phyloP scores from a whole-genome alignment of 2,113 vertebrate genomes.

The Campylomormyrus numenius region DNA sequence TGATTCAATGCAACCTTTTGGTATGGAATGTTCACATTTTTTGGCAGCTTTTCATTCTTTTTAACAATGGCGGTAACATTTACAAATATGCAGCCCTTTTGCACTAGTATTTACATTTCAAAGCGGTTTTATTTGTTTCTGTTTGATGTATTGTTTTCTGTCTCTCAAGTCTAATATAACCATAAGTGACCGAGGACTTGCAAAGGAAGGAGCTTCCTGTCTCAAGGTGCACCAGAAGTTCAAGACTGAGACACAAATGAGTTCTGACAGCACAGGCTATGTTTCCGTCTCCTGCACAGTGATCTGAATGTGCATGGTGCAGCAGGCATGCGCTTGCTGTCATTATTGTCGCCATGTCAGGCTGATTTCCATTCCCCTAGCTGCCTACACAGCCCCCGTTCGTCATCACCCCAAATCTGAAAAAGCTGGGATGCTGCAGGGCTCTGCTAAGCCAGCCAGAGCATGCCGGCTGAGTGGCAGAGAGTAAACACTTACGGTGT shows the following conservation, averaged over 20 bases:
- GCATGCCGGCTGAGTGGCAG: background rate
- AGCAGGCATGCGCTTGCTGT: background rate
- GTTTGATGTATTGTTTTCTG: background rate
- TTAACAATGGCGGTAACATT: background rate
- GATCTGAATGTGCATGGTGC: constrained; percentile 1
- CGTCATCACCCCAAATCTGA: background rate
- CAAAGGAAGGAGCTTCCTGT: background rate
- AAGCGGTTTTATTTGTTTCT: background rate
- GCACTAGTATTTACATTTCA: background rate
- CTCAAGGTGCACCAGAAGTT: background rate
- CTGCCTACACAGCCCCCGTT: background rate
- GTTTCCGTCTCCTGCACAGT: background rate
- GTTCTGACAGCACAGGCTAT: background rate
- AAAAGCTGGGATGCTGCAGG: background rate
- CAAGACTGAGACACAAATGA: constrained; percentile 19
- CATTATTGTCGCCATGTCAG: background rate
- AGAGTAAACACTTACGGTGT: background rate
- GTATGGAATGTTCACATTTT: background rate
- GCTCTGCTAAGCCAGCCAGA: background rate
- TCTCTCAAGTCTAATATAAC: background rate
- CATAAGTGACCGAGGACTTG: background rate
- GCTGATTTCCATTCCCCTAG: background rate
- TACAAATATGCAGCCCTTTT: background rate
- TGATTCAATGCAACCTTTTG: background rate
- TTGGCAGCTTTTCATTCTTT: background rate